These are phyloP conservation scores for Spongilla lacustris DNA, from an alignment of 37 sponge, comb jelly and placozoan species.

Conservation along the genomic window DNA sequence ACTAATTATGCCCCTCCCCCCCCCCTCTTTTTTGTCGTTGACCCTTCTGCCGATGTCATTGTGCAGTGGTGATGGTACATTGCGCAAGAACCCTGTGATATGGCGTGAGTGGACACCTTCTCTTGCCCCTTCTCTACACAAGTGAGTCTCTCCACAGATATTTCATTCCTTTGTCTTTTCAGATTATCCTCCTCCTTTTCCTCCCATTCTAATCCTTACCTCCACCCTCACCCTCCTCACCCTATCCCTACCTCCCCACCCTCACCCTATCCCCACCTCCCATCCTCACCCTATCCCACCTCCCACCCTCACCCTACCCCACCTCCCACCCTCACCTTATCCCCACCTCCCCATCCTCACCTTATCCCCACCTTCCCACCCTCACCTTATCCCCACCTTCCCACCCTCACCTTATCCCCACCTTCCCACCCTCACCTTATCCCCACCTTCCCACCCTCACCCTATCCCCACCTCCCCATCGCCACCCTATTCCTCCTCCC, in stretches of 20 bases:
- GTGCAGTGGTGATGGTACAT: conserved; percentile 94
- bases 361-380: neutral
- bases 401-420: neutral
- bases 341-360: neutral
- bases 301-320: neutral
- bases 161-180: neutral
- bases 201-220: neutral
- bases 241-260: neutral
- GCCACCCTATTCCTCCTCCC: neutral
- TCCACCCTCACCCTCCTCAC: neutral
- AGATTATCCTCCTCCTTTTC: neutral
- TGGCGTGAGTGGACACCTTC: conserved; percentile 88
- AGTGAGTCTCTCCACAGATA: conserved; percentile 36
- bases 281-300: neutral
- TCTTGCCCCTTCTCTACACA: conserved; percentile 78
- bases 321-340: too few species aligned
- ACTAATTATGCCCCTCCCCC: too few species aligned
- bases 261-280: neutral
- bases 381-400: neutral
- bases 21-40: too few species aligned
- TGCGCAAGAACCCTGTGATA: conserved; percentile 93
- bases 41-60: neutral
- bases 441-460: neutral
- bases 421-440: neutral
- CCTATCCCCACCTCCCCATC: too few species aligned